Conservation (phyloP, 2,888 invertebrate species). For the Drosophila paracracens region DNA sequence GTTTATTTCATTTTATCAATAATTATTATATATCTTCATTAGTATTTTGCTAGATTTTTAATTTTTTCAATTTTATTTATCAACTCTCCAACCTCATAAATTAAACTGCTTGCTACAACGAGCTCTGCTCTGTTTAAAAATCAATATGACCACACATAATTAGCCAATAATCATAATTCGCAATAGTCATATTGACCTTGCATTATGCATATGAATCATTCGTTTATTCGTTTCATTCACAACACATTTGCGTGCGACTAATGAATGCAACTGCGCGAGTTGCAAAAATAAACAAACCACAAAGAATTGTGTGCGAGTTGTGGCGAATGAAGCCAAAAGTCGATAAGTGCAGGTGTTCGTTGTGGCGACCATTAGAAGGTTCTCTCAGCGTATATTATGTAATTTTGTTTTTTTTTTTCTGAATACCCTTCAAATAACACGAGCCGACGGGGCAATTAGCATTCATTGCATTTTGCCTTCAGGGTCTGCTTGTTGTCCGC, state of each 20-base stretch:
- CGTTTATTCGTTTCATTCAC: constrained; percentile 16
- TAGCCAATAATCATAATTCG: not conserved
- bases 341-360: constrained; percentile 64
- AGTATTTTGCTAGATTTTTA: not conserved
- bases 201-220: constrained; percentile 24
- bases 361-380: constrained; percentile 14
- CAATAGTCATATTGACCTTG: constrained; percentile 39
- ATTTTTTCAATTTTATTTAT: not conserved
- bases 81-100: not conserved
- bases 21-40: not conserved
- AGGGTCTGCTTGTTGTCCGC: constrained; percentile 11
- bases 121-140: not conserved
- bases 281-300: constrained; percentile 27
- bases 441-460: constrained; percentile 54
- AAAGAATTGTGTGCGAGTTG: constrained; percentile 40
- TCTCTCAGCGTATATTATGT: constrained; percentile 40
- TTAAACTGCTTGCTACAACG: not conserved
- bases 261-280: constrained; percentile 54
- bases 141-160: constrained; percentile 11
- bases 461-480: constrained; percentile 46
- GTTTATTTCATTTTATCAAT: not conserved
- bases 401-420: constrained; percentile 23
- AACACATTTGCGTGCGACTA: constrained; percentile 74
- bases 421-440: constrained; percentile 27
- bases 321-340: constrained; percentile 28